Evolutionary conservation across 2,113 vertebrate genomes (phyloP).

Genomic region (Vidua macroura): DNA sequence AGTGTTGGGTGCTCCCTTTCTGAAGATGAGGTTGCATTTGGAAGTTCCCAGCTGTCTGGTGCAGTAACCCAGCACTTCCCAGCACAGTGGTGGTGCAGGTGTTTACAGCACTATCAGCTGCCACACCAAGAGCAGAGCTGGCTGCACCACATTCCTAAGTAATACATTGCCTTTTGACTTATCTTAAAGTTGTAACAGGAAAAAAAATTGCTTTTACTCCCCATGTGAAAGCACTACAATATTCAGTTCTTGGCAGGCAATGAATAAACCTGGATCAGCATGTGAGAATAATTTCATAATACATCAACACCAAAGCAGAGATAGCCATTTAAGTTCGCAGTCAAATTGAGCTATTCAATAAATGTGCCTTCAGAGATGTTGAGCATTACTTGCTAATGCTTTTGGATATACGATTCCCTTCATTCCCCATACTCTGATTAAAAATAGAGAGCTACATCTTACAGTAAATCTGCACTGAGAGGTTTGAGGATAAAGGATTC

Average conservation of each 20-base stretch:
- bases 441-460: conserved; percentile 13
- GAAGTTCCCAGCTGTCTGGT: neutral
- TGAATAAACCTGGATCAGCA: neutral
- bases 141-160: neutral
- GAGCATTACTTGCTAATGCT: conserved; percentile 16
- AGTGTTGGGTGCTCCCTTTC: neutral
- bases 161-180: neutral
- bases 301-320: neutral
- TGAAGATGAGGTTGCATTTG: neutral
- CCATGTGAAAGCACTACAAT: neutral
- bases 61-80: neutral
- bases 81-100: neutral
- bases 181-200: neutral
- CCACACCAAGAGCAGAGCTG: neutral
- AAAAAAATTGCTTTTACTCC: neutral
- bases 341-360: neutral
- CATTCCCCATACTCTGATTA: neutral
- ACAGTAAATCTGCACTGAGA: conserved; percentile 26
- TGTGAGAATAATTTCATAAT: neutral
- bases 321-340: neutral
- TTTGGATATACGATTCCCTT: neutral
- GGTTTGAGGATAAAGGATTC: conserved; percentile 6
- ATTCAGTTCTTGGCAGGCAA: neutral
- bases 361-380: neutral
- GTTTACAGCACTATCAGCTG: neutral